Percentiles rank a stretch among this genome's conserved stretches.
Evolutionary conservation across 2,888 invertebrate genomes (phyloP).

Genomic region (Lithophane socia): DNA sequence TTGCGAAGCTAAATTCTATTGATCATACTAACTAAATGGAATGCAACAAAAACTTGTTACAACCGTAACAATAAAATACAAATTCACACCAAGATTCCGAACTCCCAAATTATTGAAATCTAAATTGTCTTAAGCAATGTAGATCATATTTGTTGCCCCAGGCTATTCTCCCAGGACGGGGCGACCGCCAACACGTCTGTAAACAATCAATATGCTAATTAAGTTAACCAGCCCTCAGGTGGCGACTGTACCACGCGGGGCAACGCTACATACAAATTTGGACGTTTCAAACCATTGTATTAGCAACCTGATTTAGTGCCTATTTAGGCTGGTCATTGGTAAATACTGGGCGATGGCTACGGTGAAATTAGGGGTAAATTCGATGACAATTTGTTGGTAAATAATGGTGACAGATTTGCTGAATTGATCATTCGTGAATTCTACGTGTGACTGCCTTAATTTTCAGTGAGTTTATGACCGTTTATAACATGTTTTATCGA

Average conservation of each 20-base stretch:
- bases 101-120: conserved; percentile 41
- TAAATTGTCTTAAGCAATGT: conserved; percentile 51
- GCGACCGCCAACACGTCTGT: conserved; percentile 71
- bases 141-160: conserved; percentile 52
- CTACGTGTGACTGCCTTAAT: background rate
- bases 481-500: background rate
- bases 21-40: background rate
- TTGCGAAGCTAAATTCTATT: background rate
- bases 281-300: conserved; percentile 58
- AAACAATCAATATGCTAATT: conserved; percentile 87
- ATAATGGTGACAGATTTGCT: conserved; percentile 6
- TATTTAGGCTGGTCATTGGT: conserved; percentile 41
- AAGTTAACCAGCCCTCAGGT: conserved; percentile 76
- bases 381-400: conserved; percentile 18
- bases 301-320: conserved; percentile 62
- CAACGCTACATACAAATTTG: conserved; percentile 67
- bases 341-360: conserved; percentile 32
- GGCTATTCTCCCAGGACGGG: conserved; percentile 53
- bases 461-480: background rate
- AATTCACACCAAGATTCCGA: conserved; percentile 16
- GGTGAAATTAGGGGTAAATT: conserved; percentile 32
- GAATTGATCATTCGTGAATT: conserved; percentile 4
- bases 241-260: conserved; percentile 56
- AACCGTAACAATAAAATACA: conserved; percentile 14
- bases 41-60: background rate